Base-by-base conservation (phyloP, 2,888 invertebrate genomes). In the Xanthia togata region DNA sequence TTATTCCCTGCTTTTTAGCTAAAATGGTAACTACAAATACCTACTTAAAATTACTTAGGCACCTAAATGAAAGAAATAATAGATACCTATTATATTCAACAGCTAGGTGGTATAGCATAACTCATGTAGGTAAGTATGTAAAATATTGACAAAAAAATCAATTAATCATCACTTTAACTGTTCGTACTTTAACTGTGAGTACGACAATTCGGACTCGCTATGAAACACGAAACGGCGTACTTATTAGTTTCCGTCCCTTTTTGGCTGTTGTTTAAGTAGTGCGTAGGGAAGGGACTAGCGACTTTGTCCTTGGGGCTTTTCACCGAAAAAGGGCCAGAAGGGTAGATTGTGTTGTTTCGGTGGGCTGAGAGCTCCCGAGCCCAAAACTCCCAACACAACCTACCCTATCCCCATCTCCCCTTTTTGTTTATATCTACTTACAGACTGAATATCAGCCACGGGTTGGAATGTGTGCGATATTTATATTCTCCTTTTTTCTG, bases 211-310 rank as follows among this genome's bases (percentile, higher is more conserved):
- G 23, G 23, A 20, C 35, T 31, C 1, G 9, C 53, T 14, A 20
- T 53, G 38, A 60, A 80, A 75, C 11, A 57, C 57, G 70, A 70
- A 80, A 67, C 60, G 41, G 76, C 76, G 76, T 81, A 80, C 31
- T 44, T 31, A 50, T 64, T 20, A 20, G n/a, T 69, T 55, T 64
- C 47, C 70, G 26, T 23, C 44, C 44, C 53, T 44, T 59, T 53
- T 63, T 26, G 31, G 38, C 35, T 38, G 53, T 35, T 74, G 35
- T 53, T 35, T 68, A 53, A 17, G 35, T 53, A n/a, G 8, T 38
- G 11, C 35, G n/a, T 41, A 55, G n/a, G 20, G 41, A 55, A 41
- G 44, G 14, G 26, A 53, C 53, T 55, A 38, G 68, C 53, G 23
- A 59, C 59, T 78, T 72, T 44, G 78, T 72, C 78, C 79, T 78